A percentile compares a stretch with the other conserved stretches of the same genome.
phyloP scores from a whole-genome alignment of 2,888 invertebrate genomes.

The Microctonus hyperodae region DNA sequence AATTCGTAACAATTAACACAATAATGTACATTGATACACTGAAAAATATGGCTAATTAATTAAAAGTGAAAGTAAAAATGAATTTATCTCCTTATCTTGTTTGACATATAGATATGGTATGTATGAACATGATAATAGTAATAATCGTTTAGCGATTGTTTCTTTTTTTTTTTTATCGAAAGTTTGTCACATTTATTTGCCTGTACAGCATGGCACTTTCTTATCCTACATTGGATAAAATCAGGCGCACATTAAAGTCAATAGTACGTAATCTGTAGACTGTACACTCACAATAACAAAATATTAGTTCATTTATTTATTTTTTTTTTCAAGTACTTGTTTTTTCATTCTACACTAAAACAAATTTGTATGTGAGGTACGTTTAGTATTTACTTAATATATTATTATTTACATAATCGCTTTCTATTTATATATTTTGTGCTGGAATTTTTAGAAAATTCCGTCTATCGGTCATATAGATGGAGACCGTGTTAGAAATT shows the following conservation, averaged over 20 bases:
- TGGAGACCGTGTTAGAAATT: constrained; percentile 43
- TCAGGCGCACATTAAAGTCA: constrained; percentile 39
- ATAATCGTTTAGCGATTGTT: neutral
- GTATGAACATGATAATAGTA: neutral
- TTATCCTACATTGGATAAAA: constrained; percentile 47
- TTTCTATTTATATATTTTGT: constrained; percentile 28
- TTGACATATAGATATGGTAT: constrained; percentile 35
- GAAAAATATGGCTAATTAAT: constrained; percentile 14
- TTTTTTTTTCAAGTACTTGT: constrained; percentile 38
- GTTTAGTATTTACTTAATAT: neutral
- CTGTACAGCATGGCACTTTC: constrained; percentile 58
- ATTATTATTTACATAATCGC: constrained; percentile 43
- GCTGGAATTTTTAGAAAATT: constrained; percentile 44
- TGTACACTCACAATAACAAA: constrained; percentile 24
- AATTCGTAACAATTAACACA: constrained; percentile 55
- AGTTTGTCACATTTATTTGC: constrained; percentile 1
- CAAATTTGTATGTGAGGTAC: neutral
- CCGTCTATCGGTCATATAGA: constrained; percentile 49
- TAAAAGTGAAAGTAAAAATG: neutral
- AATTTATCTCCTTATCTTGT: constrained; percentile 4
- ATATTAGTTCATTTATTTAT: constrained; percentile 31
- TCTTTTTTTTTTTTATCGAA: neutral
- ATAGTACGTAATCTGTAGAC: constrained; percentile 16
- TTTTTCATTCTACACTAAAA: constrained; percentile 16
- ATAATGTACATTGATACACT: constrained; percentile 48